Conservation (phyloP, 2,888 invertebrate genomes). For the Charanyca ferruginea region DNA sequence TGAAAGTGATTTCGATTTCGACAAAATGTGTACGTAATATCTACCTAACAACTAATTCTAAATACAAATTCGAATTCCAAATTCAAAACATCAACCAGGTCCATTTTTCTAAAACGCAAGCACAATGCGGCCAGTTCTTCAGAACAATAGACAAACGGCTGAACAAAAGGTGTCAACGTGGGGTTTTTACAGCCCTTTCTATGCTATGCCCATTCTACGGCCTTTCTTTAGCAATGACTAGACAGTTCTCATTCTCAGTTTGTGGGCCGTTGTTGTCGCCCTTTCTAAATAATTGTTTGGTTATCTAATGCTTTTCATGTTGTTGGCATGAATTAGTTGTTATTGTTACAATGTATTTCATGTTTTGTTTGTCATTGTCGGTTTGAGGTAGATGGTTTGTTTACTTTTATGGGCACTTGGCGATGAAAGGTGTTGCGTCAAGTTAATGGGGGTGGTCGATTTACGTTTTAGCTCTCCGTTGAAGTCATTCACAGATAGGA, state of each 20-base stretch:
- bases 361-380: conserved; percentile 49
- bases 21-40: no score
- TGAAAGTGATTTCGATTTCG: no score
- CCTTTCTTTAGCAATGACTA: conserved; percentile 61
- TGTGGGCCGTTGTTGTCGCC: conserved; percentile 42
- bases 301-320: conserved; percentile 55
- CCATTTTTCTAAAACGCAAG: conserved; percentile 54
- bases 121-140: conserved; percentile 57
- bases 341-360: conserved; percentile 53
- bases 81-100: conserved; percentile 43
- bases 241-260: conserved; percentile 51
- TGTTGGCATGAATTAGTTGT: conserved; percentile 56
- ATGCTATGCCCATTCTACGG: conserved; percentile 37
- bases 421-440: conserved; percentile 20
- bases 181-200: conserved; percentile 63
- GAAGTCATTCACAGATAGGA: no score
- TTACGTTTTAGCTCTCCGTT: not conserved
- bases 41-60: conserved; percentile 2
- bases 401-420: conserved; percentile 35
- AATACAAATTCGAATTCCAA: conserved; percentile 36
- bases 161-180: conserved; percentile 61
- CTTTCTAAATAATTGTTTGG: conserved; percentile 64
- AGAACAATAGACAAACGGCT: conserved; percentile 60
- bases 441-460: not conserved
- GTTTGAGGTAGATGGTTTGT: conserved; percentile 32